These are phyloP conservation scores for Daubentonia madagascariensis DNA, from an alignment of 2,113 vertebrate species.

Conservation along the genomic window DNA sequence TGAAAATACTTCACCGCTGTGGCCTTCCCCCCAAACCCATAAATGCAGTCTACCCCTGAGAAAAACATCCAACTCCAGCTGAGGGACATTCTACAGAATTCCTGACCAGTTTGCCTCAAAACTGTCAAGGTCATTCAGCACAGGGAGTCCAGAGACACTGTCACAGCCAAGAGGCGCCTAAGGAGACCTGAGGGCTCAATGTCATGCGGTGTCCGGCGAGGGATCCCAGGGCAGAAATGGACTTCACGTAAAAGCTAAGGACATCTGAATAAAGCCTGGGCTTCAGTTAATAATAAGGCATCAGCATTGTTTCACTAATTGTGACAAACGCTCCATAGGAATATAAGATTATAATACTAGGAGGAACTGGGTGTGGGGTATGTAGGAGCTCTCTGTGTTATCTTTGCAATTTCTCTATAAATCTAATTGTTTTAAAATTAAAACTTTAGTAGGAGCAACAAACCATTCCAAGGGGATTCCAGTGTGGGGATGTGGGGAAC, in stretches of 20 bases:
- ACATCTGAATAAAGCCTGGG: not conserved
- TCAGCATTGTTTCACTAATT: rapidly evolving
- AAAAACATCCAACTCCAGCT: not conserved
- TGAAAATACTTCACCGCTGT: not conserved
- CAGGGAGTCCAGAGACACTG: not conserved
- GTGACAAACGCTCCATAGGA: not conserved
- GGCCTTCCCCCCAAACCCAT: not conserved
- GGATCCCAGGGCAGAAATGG: not conserved
- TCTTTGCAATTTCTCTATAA: not conserved
- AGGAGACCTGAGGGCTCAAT: too few species aligned
- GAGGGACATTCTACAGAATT: not conserved
- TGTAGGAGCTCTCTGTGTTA: not conserved
- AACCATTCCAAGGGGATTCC: not conserved
- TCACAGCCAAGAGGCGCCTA: not conserved
- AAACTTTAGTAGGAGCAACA: not conserved
- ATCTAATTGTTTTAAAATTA: not conserved
- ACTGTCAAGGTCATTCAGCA: not conserved
- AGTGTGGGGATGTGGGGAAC: too few species aligned
- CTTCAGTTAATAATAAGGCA: rapidly evolving
- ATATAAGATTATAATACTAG: rapidly evolving
- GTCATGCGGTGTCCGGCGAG: rapidly evolving
- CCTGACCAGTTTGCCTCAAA: not conserved
- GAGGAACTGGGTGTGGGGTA: not conserved
- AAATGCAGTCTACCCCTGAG: too few species aligned
- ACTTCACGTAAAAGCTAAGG: not conserved